Base-by-base conservation (phyloP, 2,888 invertebrate species). In the Orthonevra nobilis region DNA sequence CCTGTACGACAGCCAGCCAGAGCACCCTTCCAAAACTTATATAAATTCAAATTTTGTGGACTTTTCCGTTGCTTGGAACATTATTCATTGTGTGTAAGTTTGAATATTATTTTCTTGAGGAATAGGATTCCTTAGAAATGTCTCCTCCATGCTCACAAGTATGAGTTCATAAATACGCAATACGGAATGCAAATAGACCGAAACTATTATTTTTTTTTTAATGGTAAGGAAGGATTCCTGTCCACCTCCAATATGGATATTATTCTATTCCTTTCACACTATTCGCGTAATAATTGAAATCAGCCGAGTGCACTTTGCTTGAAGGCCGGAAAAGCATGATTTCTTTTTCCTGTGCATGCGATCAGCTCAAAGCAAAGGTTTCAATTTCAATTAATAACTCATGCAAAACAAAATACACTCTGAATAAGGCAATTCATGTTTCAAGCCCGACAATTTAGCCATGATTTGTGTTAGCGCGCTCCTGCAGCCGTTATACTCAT, bases 391-490 rank as follows among this genome's bases (percentile, higher is more conserved):
- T 73, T 73, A 73, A 73, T 73, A 68, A 74, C 44, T 61, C 60
- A 40, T 68, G 60, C 17, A 34, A 14, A 69, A 26, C 23, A 12
- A 15, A 54, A 34, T 26, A 36, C 32, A 64, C 23, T 26, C 10
- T 32, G 32, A 52, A 30, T 28, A n/a, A n/a, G n/a, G n/a, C 44
- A 36, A 36, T 42, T 66, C 74, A 54, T 50, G 56, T 46, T 50
- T 40, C 48, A 34, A 32, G 61, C 38, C 68, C 68, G 38, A 56
- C 68, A 61, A 56, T 61, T 75, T 56, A 42, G 26, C 19, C 60
- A 69, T 75, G 63, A 75, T 75, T 75, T 75, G 75, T 69, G 56
- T 44, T 17, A n/a, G n/a, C n/a, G n/a, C n/a, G n/a, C n/a, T 38
- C 32, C 28, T 38, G 36, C 40, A 46, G 9, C 17, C 7, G 48